phyloP scores from a whole-genome alignment of 2,113 vertebrate species.

The cattle (Bos taurus) region DNA sequence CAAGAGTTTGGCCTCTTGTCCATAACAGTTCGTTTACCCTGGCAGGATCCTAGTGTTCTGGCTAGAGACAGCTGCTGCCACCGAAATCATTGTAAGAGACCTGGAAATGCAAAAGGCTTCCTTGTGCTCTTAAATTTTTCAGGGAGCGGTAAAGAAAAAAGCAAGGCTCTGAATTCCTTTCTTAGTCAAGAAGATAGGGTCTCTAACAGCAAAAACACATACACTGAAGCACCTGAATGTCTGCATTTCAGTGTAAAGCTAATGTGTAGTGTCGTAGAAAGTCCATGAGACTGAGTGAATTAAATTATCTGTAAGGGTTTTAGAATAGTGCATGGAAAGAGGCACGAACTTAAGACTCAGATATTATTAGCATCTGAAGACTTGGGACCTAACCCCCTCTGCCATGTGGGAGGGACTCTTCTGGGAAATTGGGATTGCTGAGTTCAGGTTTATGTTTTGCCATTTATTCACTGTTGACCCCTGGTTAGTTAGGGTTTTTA shows the following conservation, averaged over 20 bases:
- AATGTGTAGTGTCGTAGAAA: background rate
- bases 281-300: background rate
- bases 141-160: background rate
- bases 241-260: background rate
- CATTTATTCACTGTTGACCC: background rate
- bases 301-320: background rate
- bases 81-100: background rate
- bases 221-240: background rate
- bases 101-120: background rate
- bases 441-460: background rate
- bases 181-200: background rate
- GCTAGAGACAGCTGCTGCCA: background rate
- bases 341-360: background rate
- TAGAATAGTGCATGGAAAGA: background rate
- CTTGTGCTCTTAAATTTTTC: background rate
- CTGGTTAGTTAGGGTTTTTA: background rate
- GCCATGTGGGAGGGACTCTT: background rate
- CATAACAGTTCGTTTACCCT: background rate
- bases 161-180: slow-evolving; percentile 4
- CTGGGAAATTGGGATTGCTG: background rate
- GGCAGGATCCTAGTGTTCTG: background rate
- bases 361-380: background rate
- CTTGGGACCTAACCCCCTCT: background rate
- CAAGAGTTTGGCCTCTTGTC: background rate
- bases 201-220: background rate